A percentile compares a stretch with the other conserved stretches of the same genome.
Conservation (phyloP, 2,888 invertebrate genomes). For the Drosophila imparisetae region DNA sequence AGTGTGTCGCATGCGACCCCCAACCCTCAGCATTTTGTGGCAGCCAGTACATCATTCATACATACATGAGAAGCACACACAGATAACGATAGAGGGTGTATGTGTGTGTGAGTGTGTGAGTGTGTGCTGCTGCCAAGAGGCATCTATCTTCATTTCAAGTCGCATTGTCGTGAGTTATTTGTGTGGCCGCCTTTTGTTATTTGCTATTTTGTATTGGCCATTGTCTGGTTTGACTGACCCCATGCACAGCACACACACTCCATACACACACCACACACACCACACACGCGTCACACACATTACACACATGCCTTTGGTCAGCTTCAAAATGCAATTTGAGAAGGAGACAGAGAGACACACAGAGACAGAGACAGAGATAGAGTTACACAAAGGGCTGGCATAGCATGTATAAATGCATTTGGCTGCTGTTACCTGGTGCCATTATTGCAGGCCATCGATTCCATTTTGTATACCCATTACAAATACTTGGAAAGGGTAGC, state of each 20-base stretch:
- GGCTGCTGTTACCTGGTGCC: conserved; percentile 28
- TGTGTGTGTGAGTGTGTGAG: not conserved
- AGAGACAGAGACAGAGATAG: not conserved
- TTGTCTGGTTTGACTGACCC: conserved; percentile 41
- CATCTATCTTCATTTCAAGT: conserved; percentile 67
- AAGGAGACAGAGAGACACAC: not conserved
- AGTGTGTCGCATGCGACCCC: conserved; percentile 55
- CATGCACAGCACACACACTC: not conserved
- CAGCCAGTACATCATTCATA: conserved; percentile 46
- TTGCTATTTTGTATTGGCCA: conserved; percentile 57
- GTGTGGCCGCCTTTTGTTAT: conserved; percentile 62
- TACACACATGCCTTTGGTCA: conserved; percentile 13
- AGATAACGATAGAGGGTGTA: not conserved
- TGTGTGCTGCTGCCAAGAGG: conserved; percentile 8
- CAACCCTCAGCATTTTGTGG: conserved; percentile 14
- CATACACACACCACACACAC: conserved; percentile 9
- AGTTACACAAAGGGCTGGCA: not conserved
- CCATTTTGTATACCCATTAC: conserved; percentile 8
- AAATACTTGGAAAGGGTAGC: not conserved
- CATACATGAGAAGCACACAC: conserved; percentile 2
- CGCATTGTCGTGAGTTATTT: conserved; percentile 77
- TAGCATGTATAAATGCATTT: conserved; percentile 51
- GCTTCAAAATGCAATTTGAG: conserved; percentile 37
- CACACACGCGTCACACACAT: conserved; percentile 4
- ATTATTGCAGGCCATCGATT: conserved; percentile 24